Conservation (phyloP, 2,888 invertebrate genomes). For the Acanthosoma haemorrhoidale region DNA sequence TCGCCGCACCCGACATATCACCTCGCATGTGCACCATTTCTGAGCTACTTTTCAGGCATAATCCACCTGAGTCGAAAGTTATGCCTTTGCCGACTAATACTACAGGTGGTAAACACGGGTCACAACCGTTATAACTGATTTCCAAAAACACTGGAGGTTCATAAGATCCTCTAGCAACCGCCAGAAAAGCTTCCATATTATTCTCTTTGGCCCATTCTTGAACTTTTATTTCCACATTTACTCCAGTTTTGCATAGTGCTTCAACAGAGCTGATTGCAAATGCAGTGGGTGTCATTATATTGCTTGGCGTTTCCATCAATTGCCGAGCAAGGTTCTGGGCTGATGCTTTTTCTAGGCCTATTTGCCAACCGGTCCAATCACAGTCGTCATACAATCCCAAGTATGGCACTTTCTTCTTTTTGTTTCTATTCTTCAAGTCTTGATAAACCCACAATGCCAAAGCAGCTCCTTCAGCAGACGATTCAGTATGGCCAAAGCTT, state of each 20-base stretch:
- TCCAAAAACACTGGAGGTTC: constrained; percentile 78
- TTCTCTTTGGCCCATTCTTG: constrained; percentile 70
- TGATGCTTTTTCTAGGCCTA: constrained; percentile 65
- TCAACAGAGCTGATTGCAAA: constrained; percentile 66
- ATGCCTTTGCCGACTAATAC: constrained; percentile 67
- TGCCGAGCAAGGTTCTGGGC: constrained; percentile 73
- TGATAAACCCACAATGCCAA: constrained; percentile 66
- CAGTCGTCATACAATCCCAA: constrained; percentile 59
- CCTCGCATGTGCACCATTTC: constrained; percentile 67
- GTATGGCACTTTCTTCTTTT: constrained; percentile 45
- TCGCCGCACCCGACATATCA: constrained; percentile 84
- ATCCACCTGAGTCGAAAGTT: constrained; percentile 66
- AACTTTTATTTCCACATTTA: constrained; percentile 60
- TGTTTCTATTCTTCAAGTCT: constrained; percentile 52
- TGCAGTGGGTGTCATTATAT: constrained; percentile 69
- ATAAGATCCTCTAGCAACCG: constrained; percentile 68
- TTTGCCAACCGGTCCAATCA: constrained; percentile 64
- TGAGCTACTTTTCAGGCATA: constrained; percentile 59
- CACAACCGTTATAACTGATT: constrained; percentile 61
- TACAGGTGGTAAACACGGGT: constrained; percentile 57
- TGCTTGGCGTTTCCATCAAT: constrained; percentile 75
- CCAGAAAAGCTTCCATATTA: constrained; percentile 73
- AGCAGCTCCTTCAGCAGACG: constrained; percentile 71
- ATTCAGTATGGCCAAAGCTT: constrained; percentile 71
- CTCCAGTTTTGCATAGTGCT: constrained; percentile 51